Evolutionary conservation across 1,140 invertebrate species (phyloP), one percentile per base, ranked within the genome.

Genomic region (Frieseomelitta varia): DNA sequence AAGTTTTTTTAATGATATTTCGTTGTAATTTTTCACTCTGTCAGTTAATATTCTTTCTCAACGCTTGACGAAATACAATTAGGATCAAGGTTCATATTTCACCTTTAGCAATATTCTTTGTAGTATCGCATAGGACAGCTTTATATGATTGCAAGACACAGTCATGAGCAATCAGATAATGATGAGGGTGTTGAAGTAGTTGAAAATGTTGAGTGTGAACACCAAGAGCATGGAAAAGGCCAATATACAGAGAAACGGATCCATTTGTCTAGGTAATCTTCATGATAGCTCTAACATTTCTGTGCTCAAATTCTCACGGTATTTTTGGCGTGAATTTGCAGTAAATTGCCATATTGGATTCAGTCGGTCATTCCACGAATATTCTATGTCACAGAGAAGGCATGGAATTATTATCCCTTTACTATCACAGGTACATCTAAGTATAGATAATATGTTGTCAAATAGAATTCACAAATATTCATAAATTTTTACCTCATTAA

Each of bases 401-500:
- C 98, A 24, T 99, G 98, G 98, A 99, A 99, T 94, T 99, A 98
- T 95, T 99, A 98, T 95, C 98, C 98, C 69, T 98, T 96, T 92
- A 99, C 98, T 56, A 97, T 98, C 69, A 98, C 98, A 96, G 97
- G 97, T 97, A 95, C 91, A 84, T 80, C 19, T 47, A 21, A 53
- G 30, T 47, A 27, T 65, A 58, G 47, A 39, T 56, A 73, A 10
- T 73, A 24, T 24, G 39, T 19, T 24, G 72, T 65, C 24, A n/a
- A 61, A 12, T 61, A 63, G 30, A 55, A 74, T 71, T 56, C 72
- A 55, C 21, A 55, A n/a, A 51, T 14, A 27, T 27, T 11, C 39
- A 47, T 6, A 47, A 47, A 47, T 47, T 27, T 11, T 85, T 47
- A 63, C 79, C 34, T 76, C 53, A 58, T 84, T 79, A 10, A 85